A percentile compares a stretch with the other conserved stretches of the same genome.
Evolutionary conservation across 2,888 invertebrate species (phyloP).

Genomic region (Xanthia icteritia): DNA sequence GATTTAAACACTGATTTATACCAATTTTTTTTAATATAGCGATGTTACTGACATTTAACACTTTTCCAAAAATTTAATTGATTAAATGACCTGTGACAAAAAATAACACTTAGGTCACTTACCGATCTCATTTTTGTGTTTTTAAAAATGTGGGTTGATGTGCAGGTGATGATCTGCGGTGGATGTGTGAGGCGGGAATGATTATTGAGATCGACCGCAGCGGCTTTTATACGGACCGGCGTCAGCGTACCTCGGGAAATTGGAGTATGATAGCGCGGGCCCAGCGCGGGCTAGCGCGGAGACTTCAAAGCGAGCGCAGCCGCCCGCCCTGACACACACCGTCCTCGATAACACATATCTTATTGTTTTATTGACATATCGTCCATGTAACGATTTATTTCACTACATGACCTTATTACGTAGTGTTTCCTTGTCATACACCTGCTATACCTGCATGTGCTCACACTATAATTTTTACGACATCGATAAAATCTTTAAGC

Average conservation of each 20-base stretch:
- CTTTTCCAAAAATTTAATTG: conserved; percentile 12
- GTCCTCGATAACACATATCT: conserved; percentile 18
- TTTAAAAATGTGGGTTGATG: conserved; percentile 69
- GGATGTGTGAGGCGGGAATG: conserved; percentile 87
- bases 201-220: conserved; percentile 86
- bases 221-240: conserved; percentile 85
- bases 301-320: conserved; percentile 63
- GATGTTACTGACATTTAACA: background rate
- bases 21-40: background rate
- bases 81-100: conserved; percentile 30
- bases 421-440: background rate
- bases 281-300: conserved; percentile 66
- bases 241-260: conserved; percentile 84
- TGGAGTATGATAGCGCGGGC: conserved; percentile 80
- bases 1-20: conserved; percentile 12
- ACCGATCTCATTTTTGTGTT: conserved; percentile 86
- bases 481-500: conserved; percentile 19
- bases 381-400: conserved; percentile 9
- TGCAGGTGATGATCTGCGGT: conserved; percentile 81
- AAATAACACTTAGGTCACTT: conserved; percentile 73
- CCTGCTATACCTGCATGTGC: conserved; percentile 19
- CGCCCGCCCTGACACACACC: conserved; percentile 72
- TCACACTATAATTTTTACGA: conserved; percentile 4
- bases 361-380: conserved; percentile 36
- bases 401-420: background rate